Evolutionary conservation across 2,797 vertebrate species (phyloP), one percentile per base, ranked within the genome.

Genomic region (Rhyacichthys aspro): DNA sequence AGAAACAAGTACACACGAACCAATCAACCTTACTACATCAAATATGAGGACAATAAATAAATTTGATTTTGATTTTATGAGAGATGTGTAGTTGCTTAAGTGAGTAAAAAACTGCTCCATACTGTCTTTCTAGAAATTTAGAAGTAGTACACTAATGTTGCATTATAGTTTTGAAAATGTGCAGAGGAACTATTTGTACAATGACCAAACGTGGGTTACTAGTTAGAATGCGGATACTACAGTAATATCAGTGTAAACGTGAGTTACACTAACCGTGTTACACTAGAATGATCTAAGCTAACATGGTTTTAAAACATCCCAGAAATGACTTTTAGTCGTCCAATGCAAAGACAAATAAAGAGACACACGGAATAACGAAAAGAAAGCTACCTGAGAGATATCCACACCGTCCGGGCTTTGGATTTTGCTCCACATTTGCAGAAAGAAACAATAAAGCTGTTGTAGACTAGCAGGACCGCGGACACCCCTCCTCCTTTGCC

Each of bases 371-470:
- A 52, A 18, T 37, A 53, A 14, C 17, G 14, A 41, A 53, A 53
- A 2, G 11, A 53, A 39, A 28, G 32, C 23, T 88, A 83, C 74
- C 74, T 83, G 75, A 0, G 34, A 72, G 52, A 59, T 48, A 10
- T 41, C 54, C 9, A 23, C 39, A 32, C 43, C 11, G 49, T 53
- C 43, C 62, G n/a, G 63, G 61, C n/a, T 70, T 63, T 42, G 18
- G 17, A 42, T 32, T 63, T 55, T 58, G 10, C 36, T 74, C 69
- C 59, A 56, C 69, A 72, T 62, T 44, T 67, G 74, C 55, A 63
- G 67, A 63, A 53, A 64, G 49, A 79, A 88, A 91, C 90, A 93
- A 88, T 89, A 78, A 75, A 63, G 81, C 83, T 85, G 79, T 87
- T 92, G 91, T 91, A 43, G 73, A 58, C 44, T 74, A 67, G 11